Evolutionary conservation across 2,797 vertebrate genomes (phyloP), one percentile per base, ranked within the genome.

Genomic region (Phrynocephalus vlangalii): DNA sequence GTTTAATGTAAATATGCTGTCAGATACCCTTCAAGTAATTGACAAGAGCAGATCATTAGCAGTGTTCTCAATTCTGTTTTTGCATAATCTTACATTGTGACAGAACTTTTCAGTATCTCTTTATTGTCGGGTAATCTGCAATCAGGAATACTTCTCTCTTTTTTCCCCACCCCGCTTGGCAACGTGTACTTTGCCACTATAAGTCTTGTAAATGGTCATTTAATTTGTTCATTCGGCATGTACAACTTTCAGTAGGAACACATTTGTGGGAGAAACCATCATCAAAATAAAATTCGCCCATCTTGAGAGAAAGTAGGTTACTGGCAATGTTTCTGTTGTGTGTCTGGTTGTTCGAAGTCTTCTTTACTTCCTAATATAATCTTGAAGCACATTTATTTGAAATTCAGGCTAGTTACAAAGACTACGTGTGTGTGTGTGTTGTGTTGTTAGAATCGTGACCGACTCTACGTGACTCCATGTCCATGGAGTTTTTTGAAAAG

Each of bases 1-100:
- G 97, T 97, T 97, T 97, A 97, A 97, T 97, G 97, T 98, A 98
- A 98, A 98, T 97, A 98, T 96, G 96, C 97, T 98, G 98, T 98
- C 98, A 98, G 97, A 97, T 97, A 95, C 97, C 97, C 97, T 97
- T 97, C 97, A 96, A 96, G 97, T 98, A 98, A 98, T 98, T 98
- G 98, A 98, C 98, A 98, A 96, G 94, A 97, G 97, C 97, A 97
- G 97, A 97, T 98, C 98, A 98, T 98, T 98, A 98, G 97, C 97
- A 96, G 95, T 95, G 97, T 97, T 97, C 97, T 97, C 97, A 94
- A 96, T 96, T 96, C 97, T 97, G 97, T 97, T 97, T 97, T 95
- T 97, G 97, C 97, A 98, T 97, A 97, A 97, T 98, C 97, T 96
- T 96, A 95, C 96, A 95, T 96, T 98, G 97, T 97, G 96, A 96